Percentiles rank a stretch among this genome's conserved stretches.
Conservation (phyloP, 2,888 invertebrate species). For the Polydrusus pterygomalis region DNA sequence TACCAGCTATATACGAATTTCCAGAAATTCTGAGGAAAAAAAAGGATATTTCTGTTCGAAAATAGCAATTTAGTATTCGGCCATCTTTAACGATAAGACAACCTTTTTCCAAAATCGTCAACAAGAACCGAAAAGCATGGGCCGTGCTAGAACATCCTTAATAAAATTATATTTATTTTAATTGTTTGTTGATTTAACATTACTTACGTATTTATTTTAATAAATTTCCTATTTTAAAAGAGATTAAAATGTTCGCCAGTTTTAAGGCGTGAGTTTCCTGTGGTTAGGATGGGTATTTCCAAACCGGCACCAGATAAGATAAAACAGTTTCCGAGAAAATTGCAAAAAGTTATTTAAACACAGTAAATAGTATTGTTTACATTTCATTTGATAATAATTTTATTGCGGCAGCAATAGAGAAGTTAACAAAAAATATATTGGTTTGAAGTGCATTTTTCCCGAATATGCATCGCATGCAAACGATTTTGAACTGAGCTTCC, state of each 20-base stretch:
- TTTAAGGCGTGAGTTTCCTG: constrained; percentile 41
- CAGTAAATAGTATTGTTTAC: constrained; percentile 2
- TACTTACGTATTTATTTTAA: no score
- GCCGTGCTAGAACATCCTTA: no score
- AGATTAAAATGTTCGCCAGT: constrained; percentile 5
- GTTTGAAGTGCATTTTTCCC: background rate
- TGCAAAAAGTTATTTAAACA: constrained; percentile 23
- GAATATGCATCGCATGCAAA: no score
- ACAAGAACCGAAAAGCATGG: no score
- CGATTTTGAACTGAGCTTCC: no score
- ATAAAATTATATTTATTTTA: background rate
- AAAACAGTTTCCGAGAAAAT: constrained; percentile 43
- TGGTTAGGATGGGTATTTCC: constrained; percentile 45
- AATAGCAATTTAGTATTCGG: no score
- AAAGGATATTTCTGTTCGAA: no score
- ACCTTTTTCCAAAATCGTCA: no score
- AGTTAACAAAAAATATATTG: no score
- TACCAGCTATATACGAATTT: no score
- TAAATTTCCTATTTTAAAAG: constrained; percentile 1
- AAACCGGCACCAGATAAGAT: constrained; percentile 47
- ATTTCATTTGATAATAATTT: constrained; percentile 2
- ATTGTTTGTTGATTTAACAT: background rate
- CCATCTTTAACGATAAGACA: no score
- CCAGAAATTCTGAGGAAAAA: no score
- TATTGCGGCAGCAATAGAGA: background rate